These are phyloP conservation scores for Drosophila tripunctata DNA, from an alignment of 2,888 invertebrate species.

Conservation along the genomic window DNA sequence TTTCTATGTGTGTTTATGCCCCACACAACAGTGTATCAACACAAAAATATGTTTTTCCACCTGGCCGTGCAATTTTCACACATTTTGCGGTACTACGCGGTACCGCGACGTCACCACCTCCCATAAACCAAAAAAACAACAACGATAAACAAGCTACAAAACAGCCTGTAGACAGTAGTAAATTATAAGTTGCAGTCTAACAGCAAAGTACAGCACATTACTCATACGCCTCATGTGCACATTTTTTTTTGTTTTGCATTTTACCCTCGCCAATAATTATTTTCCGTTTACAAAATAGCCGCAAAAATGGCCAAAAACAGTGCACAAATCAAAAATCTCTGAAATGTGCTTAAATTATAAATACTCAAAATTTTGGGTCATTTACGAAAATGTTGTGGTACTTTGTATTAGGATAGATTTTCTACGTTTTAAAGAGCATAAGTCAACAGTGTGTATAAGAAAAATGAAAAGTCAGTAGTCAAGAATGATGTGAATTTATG, in stretches of 20 bases:
- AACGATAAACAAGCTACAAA: constrained; percentile 60
- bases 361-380: not conserved
- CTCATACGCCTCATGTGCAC: constrained; percentile 72
- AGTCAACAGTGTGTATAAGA: not conserved
- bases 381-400: not conserved
- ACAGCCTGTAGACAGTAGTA: constrained; percentile 72
- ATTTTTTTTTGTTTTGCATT: constrained; percentile 59
- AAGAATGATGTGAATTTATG: too few species aligned
- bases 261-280: constrained; percentile 62
- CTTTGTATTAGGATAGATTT: not conserved
- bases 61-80: constrained; percentile 75
- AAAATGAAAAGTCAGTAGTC: too few species aligned
- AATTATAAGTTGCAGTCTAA: constrained; percentile 70
- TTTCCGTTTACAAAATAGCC: constrained; percentile 74
- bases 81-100: constrained; percentile 62
- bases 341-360: not conserved
- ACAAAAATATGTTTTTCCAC: constrained; percentile 68
- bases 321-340: constrained; percentile 1
- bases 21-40: constrained; percentile 49
- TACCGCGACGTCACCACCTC: constrained; percentile 28
- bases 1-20: constrained; percentile 5
- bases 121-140: constrained; percentile 45
- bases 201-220: constrained; percentile 68
- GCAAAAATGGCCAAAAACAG: not conserved
- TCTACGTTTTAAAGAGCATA: not conserved